Conservation (phyloP, 2,797 vertebrate genomes). For the Mareca penelope region DNA sequence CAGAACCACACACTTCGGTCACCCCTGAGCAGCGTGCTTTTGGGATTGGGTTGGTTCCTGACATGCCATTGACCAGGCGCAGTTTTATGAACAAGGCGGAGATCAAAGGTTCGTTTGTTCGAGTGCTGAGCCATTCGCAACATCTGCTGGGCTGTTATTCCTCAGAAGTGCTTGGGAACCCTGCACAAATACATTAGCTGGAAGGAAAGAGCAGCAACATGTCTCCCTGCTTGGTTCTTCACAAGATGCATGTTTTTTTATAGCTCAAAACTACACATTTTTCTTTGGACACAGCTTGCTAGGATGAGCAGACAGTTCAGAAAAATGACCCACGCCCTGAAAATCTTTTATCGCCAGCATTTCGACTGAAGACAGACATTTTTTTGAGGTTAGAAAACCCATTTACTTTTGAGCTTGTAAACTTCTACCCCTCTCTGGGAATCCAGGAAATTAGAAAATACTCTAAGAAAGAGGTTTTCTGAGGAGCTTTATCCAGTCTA, state of each 20-base stretch:
- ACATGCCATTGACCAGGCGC: fast-evolving
- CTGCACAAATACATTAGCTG: background rate
- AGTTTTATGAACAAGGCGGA: fast-evolving
- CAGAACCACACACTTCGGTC: background rate
- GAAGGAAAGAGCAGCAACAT: background rate
- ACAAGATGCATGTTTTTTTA: background rate
- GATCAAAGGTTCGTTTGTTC: background rate
- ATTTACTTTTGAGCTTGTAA: constrained; percentile 10
- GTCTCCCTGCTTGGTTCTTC: background rate
- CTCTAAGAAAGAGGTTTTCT: background rate
- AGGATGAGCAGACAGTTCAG: constrained; percentile 34
- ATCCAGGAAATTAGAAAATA: constrained; percentile 8
- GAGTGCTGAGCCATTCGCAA: background rate
- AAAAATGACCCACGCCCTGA: constrained; percentile 24
- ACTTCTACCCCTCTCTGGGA: constrained; percentile 32
- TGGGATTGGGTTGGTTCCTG: background rate
- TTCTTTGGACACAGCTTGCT: background rate
- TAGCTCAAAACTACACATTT: background rate
- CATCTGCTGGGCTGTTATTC: background rate
- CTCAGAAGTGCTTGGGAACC: background rate
- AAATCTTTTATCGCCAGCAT: background rate
- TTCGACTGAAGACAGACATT: constrained; percentile 36
- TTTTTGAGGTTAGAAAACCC: constrained; percentile 54
- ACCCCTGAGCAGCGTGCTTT: background rate
- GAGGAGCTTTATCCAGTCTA: background rate